Evolutionary conservation across 1,140 invertebrate species (phyloP).

Genomic region (Mesaphorura yosii): DNA sequence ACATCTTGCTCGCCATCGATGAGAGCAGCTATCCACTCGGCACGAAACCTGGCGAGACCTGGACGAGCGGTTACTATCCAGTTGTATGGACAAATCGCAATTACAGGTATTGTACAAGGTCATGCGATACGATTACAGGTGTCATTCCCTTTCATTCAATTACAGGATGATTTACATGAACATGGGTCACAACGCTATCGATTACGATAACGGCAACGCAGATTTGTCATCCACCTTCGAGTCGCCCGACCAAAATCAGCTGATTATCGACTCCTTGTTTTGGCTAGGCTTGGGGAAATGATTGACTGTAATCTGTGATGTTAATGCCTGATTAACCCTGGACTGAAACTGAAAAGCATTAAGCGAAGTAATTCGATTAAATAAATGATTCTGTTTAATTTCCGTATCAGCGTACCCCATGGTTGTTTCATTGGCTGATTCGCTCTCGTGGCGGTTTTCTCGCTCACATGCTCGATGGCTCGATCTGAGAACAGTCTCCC

Average conservation of each 20-base stretch:
- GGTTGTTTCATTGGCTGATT: background rate
- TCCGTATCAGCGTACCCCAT: background rate
- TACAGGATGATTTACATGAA: conserved; percentile 6
- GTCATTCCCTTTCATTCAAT: too few species aligned
- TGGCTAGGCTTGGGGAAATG: conserved; percentile 3
- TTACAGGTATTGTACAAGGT: conserved; percentile 15
- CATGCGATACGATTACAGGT: too few species aligned
- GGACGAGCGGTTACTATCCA: conserved; percentile 18
- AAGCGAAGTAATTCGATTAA: too few species aligned
- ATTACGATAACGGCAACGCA: conserved; percentile 17
- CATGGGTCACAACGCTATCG: conserved; percentile 24
- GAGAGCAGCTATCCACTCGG: conserved; percentile 18
- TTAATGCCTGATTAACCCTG: background rate
- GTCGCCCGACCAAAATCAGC: conserved; percentile 6
- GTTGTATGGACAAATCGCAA: conserved; percentile 20
- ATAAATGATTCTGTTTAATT: background rate
- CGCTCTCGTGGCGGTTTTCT: too few species aligned
- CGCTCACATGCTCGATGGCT: too few species aligned
- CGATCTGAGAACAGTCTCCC: too few species aligned
- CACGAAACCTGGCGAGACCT: conserved; percentile 17
- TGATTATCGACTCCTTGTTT: conserved; percentile 6
- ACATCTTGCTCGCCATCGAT: conserved; percentile 13
- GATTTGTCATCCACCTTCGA: conserved; percentile 16
- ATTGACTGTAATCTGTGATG: background rate
- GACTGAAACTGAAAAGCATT: background rate